These are phyloP conservation scores for Odontamblyopus rebecca DNA, from an alignment of 2,797 vertebrate genomes.

Conservation along the genomic window DNA sequence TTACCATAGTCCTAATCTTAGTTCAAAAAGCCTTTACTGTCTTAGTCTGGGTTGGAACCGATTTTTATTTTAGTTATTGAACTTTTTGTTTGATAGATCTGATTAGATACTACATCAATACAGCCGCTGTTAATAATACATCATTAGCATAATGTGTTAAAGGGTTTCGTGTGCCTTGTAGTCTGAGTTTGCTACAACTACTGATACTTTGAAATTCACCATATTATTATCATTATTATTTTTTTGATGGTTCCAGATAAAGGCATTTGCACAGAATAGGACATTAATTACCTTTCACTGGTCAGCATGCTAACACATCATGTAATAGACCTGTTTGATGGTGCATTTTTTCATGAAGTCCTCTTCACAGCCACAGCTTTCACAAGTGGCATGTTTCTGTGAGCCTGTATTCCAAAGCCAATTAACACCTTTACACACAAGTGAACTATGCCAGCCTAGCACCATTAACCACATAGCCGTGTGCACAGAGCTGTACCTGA, in stretches of 20 bases:
- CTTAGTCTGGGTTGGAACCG: too few species aligned
- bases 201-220: too few species aligned
- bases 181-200: too few species aligned
- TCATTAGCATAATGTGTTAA: too few species aligned
- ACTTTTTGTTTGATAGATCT: too few species aligned
- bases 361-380: constrained; percentile 37
- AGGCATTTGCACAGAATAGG: not conserved
- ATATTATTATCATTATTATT: too few species aligned
- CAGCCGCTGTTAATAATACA: too few species aligned
- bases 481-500: constrained; percentile 32
- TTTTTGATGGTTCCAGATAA: not conserved
- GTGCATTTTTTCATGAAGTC: constrained; percentile 42
- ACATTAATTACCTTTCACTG: constrained; percentile 10
- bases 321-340: constrained; percentile 52
- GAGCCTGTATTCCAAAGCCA: constrained; percentile 56
- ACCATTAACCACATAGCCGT: constrained; percentile 38
- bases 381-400: constrained; percentile 50
- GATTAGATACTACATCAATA: too few species aligned
- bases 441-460: constrained; percentile 13
- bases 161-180: too few species aligned
- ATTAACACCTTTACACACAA: constrained; percentile 42
- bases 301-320: constrained; percentile 11
- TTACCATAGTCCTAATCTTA: too few species aligned
- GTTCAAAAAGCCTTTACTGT: too few species aligned
- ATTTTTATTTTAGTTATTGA: too few species aligned